Evolutionary conservation across 2,113 vertebrate species (phyloP), one percentile per base, ranked within the genome.

Genomic region (Glaucomys volans): DNA sequence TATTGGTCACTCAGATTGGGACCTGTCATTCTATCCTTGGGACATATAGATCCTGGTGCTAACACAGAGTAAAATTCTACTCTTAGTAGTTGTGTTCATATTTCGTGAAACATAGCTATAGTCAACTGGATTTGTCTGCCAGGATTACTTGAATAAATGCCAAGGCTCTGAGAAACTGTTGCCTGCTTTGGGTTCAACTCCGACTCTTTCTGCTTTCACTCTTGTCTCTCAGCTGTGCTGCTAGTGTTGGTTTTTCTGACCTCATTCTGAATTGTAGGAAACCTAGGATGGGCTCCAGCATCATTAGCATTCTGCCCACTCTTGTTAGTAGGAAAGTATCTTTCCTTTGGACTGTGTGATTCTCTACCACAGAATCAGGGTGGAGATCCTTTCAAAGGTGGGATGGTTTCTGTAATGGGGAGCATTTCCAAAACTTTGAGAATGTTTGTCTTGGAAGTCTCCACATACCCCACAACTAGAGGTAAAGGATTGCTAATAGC

Each of bases 361-460:
- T n/a, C n/a, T n/a, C n/a, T n/a, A n/a, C n/a, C 20, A 35, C 14
- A 66, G 17, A 90, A 13, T 85, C 44, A 59, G 42, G n/a, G 1
- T 59, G 13, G 32, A 35, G 32, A 1, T 90, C 69, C 35, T 35
- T 81, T 35, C 59, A 86, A 89, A 91, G 37, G 52, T 86, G 12
- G n/a, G 16, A 75, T 75, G 26, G 18, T 86, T 95, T 90, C 35
- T 94, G 81, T 54, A 87, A 57, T 69, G 42, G 6, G 30, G 42
- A 72, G 11, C 44, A 24, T 72, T 90, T 94, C 86, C 28, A 50
- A 54, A 96, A 89, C 42, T 74, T 84, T 71, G 66, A 89, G 84
- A 97, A n/a, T 94, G 12, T 82, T 71, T 96, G 30, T 42, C 77
- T 85, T 90, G 35, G 72, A 76, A 77, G 4, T 71, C 26, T 91